These are phyloP conservation scores for Hydrozoanthus gracilis DNA, from an alignment of 92 coral and sea anemone genomes.

Conservation along the genomic window DNA sequence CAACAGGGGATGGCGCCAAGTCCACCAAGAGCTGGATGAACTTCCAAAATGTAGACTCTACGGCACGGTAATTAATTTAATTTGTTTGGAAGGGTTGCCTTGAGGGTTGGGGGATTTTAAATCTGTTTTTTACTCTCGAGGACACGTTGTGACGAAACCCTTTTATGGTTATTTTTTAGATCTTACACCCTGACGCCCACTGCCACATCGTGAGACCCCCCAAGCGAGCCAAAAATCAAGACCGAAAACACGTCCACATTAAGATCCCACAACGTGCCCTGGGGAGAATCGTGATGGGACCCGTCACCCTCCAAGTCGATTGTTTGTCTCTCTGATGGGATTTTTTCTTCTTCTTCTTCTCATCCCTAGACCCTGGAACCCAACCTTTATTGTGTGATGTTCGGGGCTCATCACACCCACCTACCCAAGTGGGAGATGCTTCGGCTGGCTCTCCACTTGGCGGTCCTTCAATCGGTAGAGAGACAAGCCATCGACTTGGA, in stretches of 20 bases:
- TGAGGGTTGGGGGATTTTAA: too few relatives aligned
- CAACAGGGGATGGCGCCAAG: too few relatives aligned
- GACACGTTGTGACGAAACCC: neutral
- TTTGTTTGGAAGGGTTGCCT: too few relatives aligned
- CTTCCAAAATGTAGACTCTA: too few relatives aligned
- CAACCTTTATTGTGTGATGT: neutral
- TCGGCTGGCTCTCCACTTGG: conserved; percentile 3
- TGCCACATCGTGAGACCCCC: conserved; percentile 14
- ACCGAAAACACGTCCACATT: neutral
- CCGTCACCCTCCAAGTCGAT: neutral
- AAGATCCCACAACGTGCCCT: neutral
- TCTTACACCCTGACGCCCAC: neutral
- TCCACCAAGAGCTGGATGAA: too few relatives aligned
- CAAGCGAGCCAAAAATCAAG: conserved; percentile 4
- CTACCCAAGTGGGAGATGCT: conserved; percentile 10
- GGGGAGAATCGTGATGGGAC: neutral
- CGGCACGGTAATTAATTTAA: too few relatives aligned
- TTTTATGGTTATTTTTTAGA: neutral
- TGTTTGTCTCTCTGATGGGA: conserved; percentile 1
- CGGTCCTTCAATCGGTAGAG: neutral
- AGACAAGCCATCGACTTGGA: neutral
- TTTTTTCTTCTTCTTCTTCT: neutral
- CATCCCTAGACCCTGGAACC: neutral
- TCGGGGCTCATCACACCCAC: neutral
- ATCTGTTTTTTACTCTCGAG: too few relatives aligned